These are phyloP conservation scores for Teinopalpus imperialis DNA, from an alignment of 2,888 invertebrate species.

Conservation along the genomic window DNA sequence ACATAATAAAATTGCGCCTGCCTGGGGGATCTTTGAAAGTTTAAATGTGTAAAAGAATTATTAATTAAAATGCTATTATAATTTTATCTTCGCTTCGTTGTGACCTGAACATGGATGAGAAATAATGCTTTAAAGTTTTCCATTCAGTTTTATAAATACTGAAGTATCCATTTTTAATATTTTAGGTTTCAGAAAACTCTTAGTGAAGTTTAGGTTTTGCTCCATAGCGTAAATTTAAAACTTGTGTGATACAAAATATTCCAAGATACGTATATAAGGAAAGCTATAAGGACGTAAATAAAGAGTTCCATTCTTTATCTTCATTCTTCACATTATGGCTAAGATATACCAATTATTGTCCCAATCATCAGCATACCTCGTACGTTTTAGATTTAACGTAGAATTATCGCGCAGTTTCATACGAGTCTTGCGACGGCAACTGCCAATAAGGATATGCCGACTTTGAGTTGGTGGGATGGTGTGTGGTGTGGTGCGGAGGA, in stretches of 20 bases:
- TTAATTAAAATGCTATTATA: too few relatives aligned
- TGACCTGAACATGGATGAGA: too few relatives aligned
- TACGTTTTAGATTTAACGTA: too few relatives aligned
- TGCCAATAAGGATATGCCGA: conserved; percentile 61
- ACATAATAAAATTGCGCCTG: too few relatives aligned
- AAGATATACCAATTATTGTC: conserved; percentile 15
- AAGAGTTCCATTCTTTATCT: conserved; percentile 8
- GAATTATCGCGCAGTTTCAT: conserved; percentile 58
- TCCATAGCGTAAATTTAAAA: neutral
- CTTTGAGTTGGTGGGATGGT: conserved; percentile 52
- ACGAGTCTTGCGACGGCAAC: conserved; percentile 67
- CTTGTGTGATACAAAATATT: neutral
- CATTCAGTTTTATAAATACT: neutral
- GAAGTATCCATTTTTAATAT: neutral
- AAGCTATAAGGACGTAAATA: conserved; percentile 1
- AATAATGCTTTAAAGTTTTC: too few relatives aligned
- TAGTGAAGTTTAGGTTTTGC: neutral
- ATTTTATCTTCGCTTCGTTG: too few relatives aligned
- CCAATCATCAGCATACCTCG: neutral
- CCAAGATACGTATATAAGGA: neutral
- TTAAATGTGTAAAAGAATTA: too few relatives aligned
- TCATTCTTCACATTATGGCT: neutral
- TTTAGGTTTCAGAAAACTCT: neutral
- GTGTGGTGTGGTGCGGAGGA: conserved; percentile 64
- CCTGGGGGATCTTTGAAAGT: too few relatives aligned